Evolutionary conservation across 1,140 invertebrate genomes (phyloP), one percentile per base, ranked within the genome.

Genomic region (Euborellia annulipes): DNA sequence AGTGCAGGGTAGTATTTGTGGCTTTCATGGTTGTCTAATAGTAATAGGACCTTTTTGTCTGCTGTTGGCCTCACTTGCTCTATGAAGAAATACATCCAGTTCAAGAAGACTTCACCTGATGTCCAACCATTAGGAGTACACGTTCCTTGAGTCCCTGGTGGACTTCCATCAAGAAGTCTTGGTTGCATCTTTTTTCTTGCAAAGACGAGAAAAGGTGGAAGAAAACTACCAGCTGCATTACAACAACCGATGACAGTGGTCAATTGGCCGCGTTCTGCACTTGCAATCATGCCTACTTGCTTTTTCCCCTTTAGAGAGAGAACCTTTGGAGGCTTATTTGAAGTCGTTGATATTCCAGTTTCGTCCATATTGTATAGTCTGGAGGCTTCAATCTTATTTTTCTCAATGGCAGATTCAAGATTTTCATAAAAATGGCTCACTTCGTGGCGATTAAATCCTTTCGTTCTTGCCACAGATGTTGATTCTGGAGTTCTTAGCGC

Each of bases 321-420:
- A 19, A 62, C 52, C 57, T 57, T 62, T 21, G 48, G 52, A 11
- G 58, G 52, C 23, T 52, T 60, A 9, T 52, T 52, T 18, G 60
- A 58, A 21, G 54, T 61, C 8, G 56, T 59, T 14, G 59, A 36
- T 27, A 20, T 11, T 13, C 60, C 62, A 23, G 56, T 65, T 42
- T 62, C 58, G 49, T 61, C 55, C 38, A 57, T 45, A 53, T 64
- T 65, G 42, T 55, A 65, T 11, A 62, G 52, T 21, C 50, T 43
- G 4, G 46, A n/a, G 4, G 36, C 40, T 17, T 45, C 46, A 45
- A 47, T 30, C 9, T 39, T 23, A 27, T 47, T 39, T 39, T 39
- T 40, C 16, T 43, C 6, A 1, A 49, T 23, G 34, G 43, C 14
- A 20, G 4, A 2, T n/a, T 54, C 42, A 20, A 47, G 27, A 11